These are phyloP conservation scores for Neomicropteryx cornuta DNA, from an alignment of 1,140 invertebrate species.

Conservation along the genomic window DNA sequence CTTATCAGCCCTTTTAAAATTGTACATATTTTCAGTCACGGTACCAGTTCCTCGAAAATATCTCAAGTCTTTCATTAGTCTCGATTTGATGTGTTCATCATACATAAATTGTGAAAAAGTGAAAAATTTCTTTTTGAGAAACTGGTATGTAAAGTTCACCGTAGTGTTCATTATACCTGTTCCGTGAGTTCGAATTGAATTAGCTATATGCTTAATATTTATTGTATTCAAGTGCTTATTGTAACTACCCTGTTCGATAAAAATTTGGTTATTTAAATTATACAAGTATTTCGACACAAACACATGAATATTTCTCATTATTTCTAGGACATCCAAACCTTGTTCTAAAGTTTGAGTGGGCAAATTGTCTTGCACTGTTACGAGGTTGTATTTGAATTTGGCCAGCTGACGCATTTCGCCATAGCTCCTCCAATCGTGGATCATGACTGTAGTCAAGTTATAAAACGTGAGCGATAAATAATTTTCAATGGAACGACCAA, in stretches of 20 bases:
- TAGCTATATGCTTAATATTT: constrained; percentile 90
- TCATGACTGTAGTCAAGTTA: constrained; percentile 91
- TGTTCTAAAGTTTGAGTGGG: constrained; percentile 95
- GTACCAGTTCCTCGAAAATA: constrained; percentile 51
- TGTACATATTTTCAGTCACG: constrained; percentile 50
- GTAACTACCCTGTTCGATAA: constrained; percentile 83
- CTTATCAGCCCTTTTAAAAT: constrained; percentile 87
- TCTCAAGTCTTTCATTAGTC: constrained; percentile 82
- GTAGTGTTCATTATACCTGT: constrained; percentile 97
- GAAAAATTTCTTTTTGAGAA: constrained; percentile 87
- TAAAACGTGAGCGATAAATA: constrained; percentile 95
- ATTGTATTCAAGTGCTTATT: constrained; percentile 96
- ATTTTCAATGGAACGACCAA: constrained; percentile 62
- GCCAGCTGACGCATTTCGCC: constrained; percentile 93
- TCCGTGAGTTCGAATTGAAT: constrained; percentile 96
- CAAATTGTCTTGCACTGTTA: constrained; percentile 79
- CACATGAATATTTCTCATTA: constrained; percentile 93
- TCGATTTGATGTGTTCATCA: constrained; percentile 96
- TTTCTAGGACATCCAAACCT: constrained; percentile 95
- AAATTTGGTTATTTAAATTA: constrained; percentile 96
- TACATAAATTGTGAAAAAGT: constrained; percentile 96
- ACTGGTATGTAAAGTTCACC: constrained; percentile 95
- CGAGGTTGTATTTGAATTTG: constrained; percentile 70
- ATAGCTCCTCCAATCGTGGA: constrained; percentile 97
- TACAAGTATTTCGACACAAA: constrained; percentile 93